Evolutionary conservation across 2,113 vertebrate genomes (phyloP).

Genomic region (Lagopus muta): DNA sequence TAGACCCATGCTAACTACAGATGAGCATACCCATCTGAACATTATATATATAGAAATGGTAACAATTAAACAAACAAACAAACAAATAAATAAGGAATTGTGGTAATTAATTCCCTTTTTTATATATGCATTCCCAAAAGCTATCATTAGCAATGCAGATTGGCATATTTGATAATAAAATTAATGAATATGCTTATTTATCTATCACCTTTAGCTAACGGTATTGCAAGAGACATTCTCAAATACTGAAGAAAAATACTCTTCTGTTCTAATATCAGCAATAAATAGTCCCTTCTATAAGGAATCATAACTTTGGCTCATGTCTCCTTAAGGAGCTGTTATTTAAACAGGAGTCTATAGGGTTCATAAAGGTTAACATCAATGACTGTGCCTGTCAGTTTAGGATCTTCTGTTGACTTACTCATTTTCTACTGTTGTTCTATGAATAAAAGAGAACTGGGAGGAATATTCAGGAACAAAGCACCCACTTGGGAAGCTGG

Average conservation of each 20-base stretch:
- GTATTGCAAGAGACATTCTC: neutral
- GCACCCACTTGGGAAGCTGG: slow-evolving; percentile 4
- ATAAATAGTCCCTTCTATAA: slow-evolving; percentile 33
- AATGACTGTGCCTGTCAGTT: slow-evolving; percentile 30
- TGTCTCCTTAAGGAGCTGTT: slow-evolving; percentile 38
- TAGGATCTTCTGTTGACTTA: slow-evolving; percentile 42
- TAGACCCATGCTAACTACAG: neutral
- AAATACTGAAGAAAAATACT: neutral
- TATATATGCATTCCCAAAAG: neutral
- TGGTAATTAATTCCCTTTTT: neutral
- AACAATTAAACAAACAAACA: neutral
- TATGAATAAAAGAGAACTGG: neutral
- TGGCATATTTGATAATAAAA: neutral
- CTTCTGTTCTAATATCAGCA: neutral
- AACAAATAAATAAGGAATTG: neutral
- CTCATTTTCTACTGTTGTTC: slow-evolving; percentile 29
- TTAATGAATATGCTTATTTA: neutral
- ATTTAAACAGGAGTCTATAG: slow-evolving; percentile 21
- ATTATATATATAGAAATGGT: neutral
- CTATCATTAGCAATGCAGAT: neutral
- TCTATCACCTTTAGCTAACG: neutral
- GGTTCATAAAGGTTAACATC: slow-evolving; percentile 41
- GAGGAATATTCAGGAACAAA: slow-evolving; percentile 44
- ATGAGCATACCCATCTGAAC: neutral
- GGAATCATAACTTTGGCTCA: neutral